A percentile compares a stretch with the other conserved stretches of the same genome.
Evolutionary conservation across 2,113 vertebrate species (phyloP).

Genomic region (Rhabdornis inornatus): DNA sequence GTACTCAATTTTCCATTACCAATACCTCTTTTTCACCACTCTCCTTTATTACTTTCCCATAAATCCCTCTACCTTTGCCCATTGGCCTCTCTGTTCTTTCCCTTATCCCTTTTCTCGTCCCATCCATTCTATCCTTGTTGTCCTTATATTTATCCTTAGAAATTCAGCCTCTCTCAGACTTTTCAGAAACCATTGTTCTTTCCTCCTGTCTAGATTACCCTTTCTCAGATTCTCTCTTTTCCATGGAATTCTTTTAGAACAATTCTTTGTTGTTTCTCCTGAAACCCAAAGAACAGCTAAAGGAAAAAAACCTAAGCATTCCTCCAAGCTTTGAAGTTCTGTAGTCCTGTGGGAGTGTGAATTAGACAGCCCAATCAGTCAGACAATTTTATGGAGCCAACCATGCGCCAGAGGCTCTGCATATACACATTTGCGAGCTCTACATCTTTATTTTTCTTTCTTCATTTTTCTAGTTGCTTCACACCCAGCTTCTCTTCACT

Average conservation of each 20-base stretch:
- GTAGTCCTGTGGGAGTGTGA: not conserved
- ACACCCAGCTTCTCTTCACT: not conserved
- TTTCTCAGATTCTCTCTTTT: not conserved
- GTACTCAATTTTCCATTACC: not conserved
- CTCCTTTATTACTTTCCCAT: not conserved
- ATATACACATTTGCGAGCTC: not conserved
- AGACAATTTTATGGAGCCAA: not conserved
- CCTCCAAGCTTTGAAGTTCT: not conserved
- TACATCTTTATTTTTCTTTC: not conserved
- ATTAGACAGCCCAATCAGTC: not conserved
- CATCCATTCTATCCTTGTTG: not conserved
- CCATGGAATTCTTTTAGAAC: not conserved
- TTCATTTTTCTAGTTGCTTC: not conserved
- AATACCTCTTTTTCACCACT: not conserved
- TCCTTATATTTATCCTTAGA: not conserved
- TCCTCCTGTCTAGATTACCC: not conserved
- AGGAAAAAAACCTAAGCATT: not conserved
- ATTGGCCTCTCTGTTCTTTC: not conserved
- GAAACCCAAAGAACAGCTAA: not conserved
- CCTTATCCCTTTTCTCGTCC: not conserved
- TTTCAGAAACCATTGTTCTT: not conserved
- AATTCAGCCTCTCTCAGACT: not conserved
- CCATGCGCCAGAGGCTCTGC: not conserved
- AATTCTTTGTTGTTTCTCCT: not conserved
- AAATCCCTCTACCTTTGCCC: not conserved